Conservation (phyloP, 1,140 invertebrate species). For the Magallana gigas region DNA sequence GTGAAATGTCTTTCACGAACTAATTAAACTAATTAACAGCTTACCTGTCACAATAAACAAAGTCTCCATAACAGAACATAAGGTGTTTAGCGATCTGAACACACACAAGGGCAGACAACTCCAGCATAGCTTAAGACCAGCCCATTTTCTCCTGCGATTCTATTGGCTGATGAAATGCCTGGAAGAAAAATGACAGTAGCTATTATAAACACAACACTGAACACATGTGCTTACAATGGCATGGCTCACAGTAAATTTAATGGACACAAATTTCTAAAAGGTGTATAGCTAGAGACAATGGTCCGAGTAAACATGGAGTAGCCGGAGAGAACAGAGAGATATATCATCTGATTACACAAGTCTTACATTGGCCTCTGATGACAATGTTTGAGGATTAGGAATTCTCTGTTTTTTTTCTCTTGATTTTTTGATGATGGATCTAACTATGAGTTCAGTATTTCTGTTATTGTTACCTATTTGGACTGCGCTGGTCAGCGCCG, state of each 20-base stretch:
- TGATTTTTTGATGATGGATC: not conserved
- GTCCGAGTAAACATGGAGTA: constrained; percentile 5
- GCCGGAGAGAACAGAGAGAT: not conserved
- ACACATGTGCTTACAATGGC: constrained; percentile 32
- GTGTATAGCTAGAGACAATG: not conserved
- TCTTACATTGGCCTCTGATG: not conserved
- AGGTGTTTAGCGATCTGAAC: not conserved
- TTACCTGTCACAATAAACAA: constrained; percentile 1
- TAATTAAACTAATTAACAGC: not conserved
- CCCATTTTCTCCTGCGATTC: constrained; percentile 17
- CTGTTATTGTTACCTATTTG: constrained; percentile 1
- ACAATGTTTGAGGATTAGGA: constrained; percentile 11
- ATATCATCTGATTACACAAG: not conserved
- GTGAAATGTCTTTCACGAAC: not conserved
- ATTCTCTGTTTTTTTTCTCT: not conserved
- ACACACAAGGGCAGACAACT: not conserved
- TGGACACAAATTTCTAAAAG: constrained; percentile 3
- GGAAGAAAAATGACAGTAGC: constrained; percentile 27
- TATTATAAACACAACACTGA: constrained; percentile 32
- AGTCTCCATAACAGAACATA: not conserved
- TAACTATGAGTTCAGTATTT: not conserved
- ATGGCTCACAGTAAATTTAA: not conserved
- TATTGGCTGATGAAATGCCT: constrained; percentile 24
- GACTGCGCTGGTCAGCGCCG: not conserved
- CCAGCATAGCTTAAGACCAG: not conserved